A percentile compares a stretch with the other conserved stretches of the same genome.
Conservation (phyloP, 2,797 vertebrate genomes). For the Onychomys arenicola region DNA sequence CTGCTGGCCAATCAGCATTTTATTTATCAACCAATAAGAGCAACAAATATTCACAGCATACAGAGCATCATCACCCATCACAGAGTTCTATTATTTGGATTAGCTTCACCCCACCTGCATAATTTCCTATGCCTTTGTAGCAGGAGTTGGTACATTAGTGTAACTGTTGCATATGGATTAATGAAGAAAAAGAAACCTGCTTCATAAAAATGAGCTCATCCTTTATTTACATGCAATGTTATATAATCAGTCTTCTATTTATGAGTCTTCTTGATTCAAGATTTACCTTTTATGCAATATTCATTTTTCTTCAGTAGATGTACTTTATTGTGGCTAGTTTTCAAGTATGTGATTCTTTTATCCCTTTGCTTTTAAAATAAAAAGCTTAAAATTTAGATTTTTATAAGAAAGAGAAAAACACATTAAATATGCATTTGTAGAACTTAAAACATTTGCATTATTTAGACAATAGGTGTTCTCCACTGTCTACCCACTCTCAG, state of each 20-base stretch:
- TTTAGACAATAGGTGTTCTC: neutral
- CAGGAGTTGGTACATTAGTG: neutral
- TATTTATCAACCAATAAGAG: too few species aligned
- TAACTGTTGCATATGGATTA: neutral
- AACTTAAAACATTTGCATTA: neutral
- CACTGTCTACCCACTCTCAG: neutral
- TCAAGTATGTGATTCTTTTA: neutral
- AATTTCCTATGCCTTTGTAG: neutral
- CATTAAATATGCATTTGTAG: neutral
- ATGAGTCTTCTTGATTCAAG: conserved; percentile 10
- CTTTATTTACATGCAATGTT: neutral
- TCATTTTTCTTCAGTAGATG: neutral
- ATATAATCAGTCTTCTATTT: neutral
- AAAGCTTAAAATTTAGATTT: conserved; percentile 17
- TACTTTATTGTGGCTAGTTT: neutral
- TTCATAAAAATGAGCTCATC: neutral
- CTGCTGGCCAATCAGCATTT: too few species aligned
- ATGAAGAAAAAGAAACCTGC: neutral
- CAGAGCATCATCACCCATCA: neutral
- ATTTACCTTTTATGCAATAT: neutral
- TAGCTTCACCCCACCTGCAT: neutral
- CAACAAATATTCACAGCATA: too few species aligned
- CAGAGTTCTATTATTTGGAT: neutral
- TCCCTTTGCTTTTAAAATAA: neutral
- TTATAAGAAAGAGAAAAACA: neutral